Percentiles rank a stretch among this genome's conserved stretches.
Conservation (phyloP, 2,888 invertebrate species). For the Norana najaformis region DNA sequence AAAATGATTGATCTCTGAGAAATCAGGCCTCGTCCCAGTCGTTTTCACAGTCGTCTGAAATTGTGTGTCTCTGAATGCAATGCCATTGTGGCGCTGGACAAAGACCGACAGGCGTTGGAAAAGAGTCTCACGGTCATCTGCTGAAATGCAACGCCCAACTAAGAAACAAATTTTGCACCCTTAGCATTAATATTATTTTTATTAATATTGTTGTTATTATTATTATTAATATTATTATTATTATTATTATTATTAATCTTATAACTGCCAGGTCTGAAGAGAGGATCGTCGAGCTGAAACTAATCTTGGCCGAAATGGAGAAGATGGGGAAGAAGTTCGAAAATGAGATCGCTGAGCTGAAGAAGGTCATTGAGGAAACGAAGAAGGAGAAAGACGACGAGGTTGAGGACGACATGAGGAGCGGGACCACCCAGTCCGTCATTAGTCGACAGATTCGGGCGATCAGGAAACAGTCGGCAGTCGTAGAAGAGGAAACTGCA, state of each 20-base stretch:
- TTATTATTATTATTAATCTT: not conserved
- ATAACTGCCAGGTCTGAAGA: not conserved
- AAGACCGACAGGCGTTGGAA: no score
- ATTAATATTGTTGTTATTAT: no score
- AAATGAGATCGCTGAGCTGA: not conserved
- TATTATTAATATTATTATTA: not conserved
- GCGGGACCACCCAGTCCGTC: not conserved
- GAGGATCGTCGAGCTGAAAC: constrained; percentile 18
- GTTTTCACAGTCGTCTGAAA: no score
- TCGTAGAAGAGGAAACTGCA: not conserved
- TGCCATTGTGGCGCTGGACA: no score
- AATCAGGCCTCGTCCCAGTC: no score
- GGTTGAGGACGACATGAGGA: not conserved
- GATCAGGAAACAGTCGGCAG: not conserved
- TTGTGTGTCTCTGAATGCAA: no score
- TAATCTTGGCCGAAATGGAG: constrained; percentile 15
- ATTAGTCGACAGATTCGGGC: not conserved
- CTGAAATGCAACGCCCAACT: no score
- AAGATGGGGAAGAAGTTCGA: constrained; percentile 20
- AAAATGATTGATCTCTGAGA: no score
- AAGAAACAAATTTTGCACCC: no score
- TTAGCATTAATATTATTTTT: no score
- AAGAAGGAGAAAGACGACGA: constrained; percentile 22
- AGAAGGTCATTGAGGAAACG: not conserved
- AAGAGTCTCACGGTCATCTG: no score